These are phyloP conservation scores for Meandrusa payeni DNA, from an alignment of 2,888 invertebrate species.

Conservation along the genomic window DNA sequence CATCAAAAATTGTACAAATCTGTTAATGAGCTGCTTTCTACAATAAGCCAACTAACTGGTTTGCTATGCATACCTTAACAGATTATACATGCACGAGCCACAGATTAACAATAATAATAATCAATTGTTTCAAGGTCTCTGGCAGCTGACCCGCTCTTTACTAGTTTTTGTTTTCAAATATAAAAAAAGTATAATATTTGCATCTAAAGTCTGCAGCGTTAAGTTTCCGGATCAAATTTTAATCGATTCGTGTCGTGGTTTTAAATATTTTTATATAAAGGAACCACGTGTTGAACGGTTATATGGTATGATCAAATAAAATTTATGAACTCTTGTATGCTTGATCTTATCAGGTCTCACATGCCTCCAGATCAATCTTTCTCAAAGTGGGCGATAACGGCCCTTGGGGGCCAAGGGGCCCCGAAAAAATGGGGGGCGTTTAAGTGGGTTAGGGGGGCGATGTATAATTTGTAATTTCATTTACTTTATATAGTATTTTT, in stretches of 20 bases:
- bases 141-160: neutral
- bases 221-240: constrained; percentile 12
- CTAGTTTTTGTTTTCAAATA: constrained; percentile 2
- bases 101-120: constrained; percentile 15
- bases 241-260: constrained; percentile 10
- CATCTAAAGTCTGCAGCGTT: constrained; percentile 4
- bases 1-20: too few relatives aligned
- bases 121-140: constrained; percentile 18
- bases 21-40: constrained; percentile 2
- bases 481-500: too few relatives aligned
- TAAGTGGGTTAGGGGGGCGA: too few relatives aligned
- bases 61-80: constrained; percentile 1
- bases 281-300: too few relatives aligned
- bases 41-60: constrained; percentile 8
- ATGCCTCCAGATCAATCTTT: too few relatives aligned
- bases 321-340: too few relatives aligned
- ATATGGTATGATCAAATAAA: too few relatives aligned
- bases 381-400: too few relatives aligned
- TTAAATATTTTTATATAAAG: neutral
- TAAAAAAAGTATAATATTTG: constrained; percentile 10
- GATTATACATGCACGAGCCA: constrained; percentile 3
- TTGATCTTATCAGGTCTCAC: too few relatives aligned
- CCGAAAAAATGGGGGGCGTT: too few relatives aligned
- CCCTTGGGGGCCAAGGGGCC: too few relatives aligned
- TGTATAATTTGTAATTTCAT: too few relatives aligned